Conservation (phyloP, 2,797 vertebrate genomes). For the Etheostoma nigrum region DNA sequence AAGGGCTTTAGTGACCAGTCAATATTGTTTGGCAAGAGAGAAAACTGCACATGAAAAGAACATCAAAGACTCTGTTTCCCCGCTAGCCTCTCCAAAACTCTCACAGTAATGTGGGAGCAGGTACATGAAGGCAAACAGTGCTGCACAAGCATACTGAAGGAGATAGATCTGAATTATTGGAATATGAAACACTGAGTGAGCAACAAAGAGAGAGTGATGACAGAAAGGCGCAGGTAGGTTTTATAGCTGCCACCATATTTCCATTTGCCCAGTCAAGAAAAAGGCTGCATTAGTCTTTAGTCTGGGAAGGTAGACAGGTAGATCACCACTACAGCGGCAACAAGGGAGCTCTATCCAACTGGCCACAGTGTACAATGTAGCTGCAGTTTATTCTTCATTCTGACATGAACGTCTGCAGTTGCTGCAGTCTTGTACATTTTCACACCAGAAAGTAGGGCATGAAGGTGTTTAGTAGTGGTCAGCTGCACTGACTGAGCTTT, state of each 20-base stretch:
- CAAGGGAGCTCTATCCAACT: constrained; percentile 15
- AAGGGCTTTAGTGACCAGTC: not conserved
- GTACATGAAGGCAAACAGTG: not conserved
- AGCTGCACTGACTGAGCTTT: constrained; percentile 30
- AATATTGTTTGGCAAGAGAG: not conserved
- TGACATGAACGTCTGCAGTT: constrained; percentile 15
- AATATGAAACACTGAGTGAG: constrained; percentile 1
- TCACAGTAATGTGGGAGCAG: constrained; percentile 11
- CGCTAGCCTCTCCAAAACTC: not conserved
- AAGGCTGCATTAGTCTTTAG: constrained; percentile 12
- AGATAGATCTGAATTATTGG: not conserved
- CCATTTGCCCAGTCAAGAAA: constrained; percentile 12
- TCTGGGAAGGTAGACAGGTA: constrained; percentile 2
- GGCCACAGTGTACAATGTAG: not conserved
- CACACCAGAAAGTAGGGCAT: constrained; percentile 11
- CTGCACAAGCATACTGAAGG: not conserved
- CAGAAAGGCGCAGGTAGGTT: not conserved
- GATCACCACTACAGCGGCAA: constrained; percentile 8
- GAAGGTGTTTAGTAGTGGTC: constrained; percentile 36
- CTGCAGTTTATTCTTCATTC: constrained; percentile 25
- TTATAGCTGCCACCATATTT: constrained; percentile 18
- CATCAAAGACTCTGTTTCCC: constrained; percentile 3
- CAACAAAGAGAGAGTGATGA: not conserved
- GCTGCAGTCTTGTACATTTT: constrained; percentile 7
- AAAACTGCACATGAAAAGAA: constrained; percentile 9